Evolutionary conservation across 1,140 invertebrate species (phyloP), one percentile per base, ranked within the genome.

Genomic region (Glossosoma conforme): DNA sequence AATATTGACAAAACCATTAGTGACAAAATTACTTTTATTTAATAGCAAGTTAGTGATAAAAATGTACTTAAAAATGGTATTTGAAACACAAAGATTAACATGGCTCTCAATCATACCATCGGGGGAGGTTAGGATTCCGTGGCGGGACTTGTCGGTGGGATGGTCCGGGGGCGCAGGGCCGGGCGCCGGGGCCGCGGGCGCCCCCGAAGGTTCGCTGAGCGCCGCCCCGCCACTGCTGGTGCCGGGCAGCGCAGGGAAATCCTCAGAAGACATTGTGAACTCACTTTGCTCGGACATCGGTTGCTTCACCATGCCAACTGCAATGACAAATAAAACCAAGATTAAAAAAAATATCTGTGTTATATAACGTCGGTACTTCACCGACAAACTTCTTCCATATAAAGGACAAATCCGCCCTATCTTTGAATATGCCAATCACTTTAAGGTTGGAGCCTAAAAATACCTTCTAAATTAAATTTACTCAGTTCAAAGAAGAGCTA

Each of bases 201-300:
- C 62, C 57, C 30, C 60, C 60, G 66, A 69, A 55, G 62, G 69
- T 58, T 60, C 22, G 59, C 11, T 13, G 11, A 15, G 32, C 9
- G 37, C 46, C 21, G 13, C 50, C 44, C 38, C 55, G 58, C 60
- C 28, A n/a, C 52, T 61, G 77, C 77, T 43, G 60, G 78, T 87
- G 68, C 83, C 85, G 51, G 85, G 97, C 70, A 99, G 78, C 65
- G 97, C 96, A 56, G 96, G 96, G 76, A 99, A 99, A 74, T 99
- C 97, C 77, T 99, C 96, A 58, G 87, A 91, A 60, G 93, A 95
- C 84, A 98, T 97, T 58, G 90, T 92, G 75, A 98, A 98, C 73
- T 97, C 95, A 62, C 85, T 91, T 59, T 90, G 81, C 71, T 94
- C 90, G 21, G 87, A 84, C 62, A 87, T 88, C 51, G 90, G 90